These are phyloP conservation scores for Hyperoplus lanceolatus DNA, from an alignment of 2,797 vertebrate genomes.

Conservation along the genomic window DNA sequence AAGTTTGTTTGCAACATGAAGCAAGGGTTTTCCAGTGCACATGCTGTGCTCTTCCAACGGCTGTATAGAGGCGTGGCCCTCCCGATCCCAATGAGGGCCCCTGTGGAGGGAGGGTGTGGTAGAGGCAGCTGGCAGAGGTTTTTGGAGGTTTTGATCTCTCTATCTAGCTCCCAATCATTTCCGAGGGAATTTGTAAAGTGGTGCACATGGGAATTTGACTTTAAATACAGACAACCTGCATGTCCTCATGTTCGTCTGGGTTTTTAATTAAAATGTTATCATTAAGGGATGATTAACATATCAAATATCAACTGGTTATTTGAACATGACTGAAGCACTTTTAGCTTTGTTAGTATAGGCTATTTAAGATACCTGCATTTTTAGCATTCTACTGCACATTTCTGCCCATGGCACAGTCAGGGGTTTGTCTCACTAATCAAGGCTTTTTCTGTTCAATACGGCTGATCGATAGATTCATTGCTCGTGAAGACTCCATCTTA, in stretches of 20 bases:
- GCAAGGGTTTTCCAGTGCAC: not conserved
- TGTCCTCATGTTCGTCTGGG: not conserved
- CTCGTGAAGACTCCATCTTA: conserved; percentile 27
- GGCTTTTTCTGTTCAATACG: conserved; percentile 29
- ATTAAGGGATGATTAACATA: conserved; percentile 16
- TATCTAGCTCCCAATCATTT: conserved; percentile 40
- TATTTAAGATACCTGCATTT: not conserved
- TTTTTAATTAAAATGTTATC: conserved; percentile 9
- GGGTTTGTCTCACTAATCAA: conserved; percentile 24
- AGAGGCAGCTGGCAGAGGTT: conserved; percentile 58
- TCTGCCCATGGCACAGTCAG: not conserved
- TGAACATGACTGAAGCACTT: not conserved
- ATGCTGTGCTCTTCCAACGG: not conserved
- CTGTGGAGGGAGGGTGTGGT: conserved; percentile 50
- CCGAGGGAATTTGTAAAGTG: conserved; percentile 2
- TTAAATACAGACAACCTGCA: conserved; percentile 19
- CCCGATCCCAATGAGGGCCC: conserved; percentile 17
- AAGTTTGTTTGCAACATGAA: conserved; percentile 52
- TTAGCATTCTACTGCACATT: not conserved
- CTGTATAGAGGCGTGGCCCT: conserved; percentile 34
- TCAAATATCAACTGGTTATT: not conserved
- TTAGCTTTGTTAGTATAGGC: not conserved
- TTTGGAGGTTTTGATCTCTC: conserved; percentile 62
- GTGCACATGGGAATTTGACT: conserved; percentile 5
- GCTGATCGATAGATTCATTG: conserved; percentile 55